Percentiles rank a stretch among this genome's conserved stretches.
Conservation (phyloP, 2,888 invertebrate genomes). For the Horisme vitalbata region DNA sequence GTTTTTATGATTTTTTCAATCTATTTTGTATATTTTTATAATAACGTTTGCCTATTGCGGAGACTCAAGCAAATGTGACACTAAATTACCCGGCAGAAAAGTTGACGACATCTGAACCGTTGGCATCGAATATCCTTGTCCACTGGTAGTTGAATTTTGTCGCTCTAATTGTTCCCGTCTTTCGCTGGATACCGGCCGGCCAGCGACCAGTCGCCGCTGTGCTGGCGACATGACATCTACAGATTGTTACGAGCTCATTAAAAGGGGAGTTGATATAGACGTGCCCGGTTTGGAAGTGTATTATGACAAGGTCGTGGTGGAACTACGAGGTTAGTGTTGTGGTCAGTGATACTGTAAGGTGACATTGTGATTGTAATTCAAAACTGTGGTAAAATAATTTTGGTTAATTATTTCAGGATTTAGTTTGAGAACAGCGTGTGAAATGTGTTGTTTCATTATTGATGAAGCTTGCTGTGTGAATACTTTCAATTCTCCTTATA, state of each 20-base stretch:
- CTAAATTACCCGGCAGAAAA: slow-evolving; percentile 57
- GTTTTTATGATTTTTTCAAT: slow-evolving; percentile 9
- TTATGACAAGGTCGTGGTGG: slow-evolving; percentile 82
- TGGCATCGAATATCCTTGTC: slow-evolving; percentile 78
- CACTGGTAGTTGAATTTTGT: slow-evolving; percentile 72
- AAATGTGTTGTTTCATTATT: no score
- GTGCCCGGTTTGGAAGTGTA: slow-evolving; percentile 80
- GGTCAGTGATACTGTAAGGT: slow-evolving; percentile 4
- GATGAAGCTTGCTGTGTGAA: no score
- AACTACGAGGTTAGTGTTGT: slow-evolving; percentile 80
- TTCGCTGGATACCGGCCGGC: slow-evolving; percentile 47
- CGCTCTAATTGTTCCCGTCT: slow-evolving; percentile 78
- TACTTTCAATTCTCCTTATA: no score
- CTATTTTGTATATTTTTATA: slow-evolving; percentile 2
- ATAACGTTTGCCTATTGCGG: slow-evolving; percentile 11
- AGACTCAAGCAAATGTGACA: slow-evolving; percentile 40
- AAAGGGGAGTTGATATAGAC: slow-evolving; percentile 75
- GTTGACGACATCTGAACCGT: slow-evolving; percentile 74
- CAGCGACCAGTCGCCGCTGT: slow-evolving; percentile 53
- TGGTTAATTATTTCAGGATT: no score
- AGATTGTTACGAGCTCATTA: slow-evolving; percentile 78
- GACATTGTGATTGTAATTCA: background rate
- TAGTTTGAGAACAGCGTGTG: no score
- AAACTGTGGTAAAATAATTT: background rate
- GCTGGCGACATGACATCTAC: slow-evolving; percentile 76